Evolutionary conservation across 2,797 vertebrate genomes (phyloP).

Genomic region (Pangasius djambal): DNA sequence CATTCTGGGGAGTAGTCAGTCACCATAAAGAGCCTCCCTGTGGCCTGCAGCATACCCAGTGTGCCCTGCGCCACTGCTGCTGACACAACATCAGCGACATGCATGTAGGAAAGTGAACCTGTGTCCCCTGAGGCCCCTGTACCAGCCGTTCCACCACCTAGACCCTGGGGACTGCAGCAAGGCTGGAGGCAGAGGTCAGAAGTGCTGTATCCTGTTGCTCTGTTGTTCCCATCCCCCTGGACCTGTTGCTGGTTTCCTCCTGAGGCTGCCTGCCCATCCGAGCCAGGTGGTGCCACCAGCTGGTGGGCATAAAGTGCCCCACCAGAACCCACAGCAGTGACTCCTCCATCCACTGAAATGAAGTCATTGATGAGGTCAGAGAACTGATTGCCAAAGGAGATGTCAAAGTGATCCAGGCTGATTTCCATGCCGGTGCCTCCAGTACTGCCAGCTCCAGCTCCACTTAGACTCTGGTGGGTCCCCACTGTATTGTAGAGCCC

Average conservation of each 20-base stretch:
- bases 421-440: constrained; percentile 92
- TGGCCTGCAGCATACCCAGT: constrained; percentile 94
- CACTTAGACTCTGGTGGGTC: constrained; percentile 84
- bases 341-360: constrained; percentile 93
- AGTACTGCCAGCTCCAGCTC: constrained; percentile 69
- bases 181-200: constrained; percentile 93
- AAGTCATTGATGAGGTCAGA: constrained; percentile 99
- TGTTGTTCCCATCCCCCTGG: constrained; percentile 87
- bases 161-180: constrained; percentile 94
- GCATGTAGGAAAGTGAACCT: constrained; percentile 93
- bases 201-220: constrained; percentile 83
- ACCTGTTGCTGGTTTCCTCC: constrained; percentile 82
- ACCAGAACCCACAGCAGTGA: constrained; percentile 79
- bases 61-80: constrained; percentile 90
- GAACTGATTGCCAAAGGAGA: constrained; percentile 99
- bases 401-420: constrained; percentile 98
- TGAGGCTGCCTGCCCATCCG: constrained; percentile 69
- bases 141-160: constrained; percentile 69
- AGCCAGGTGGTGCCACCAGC: constrained; percentile 80
- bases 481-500: constrained; percentile 89
- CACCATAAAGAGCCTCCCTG: constrained; percentile 96
- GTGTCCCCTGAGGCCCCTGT: constrained; percentile 83
- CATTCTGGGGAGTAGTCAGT: constrained; percentile 99
- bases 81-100: constrained; percentile 95
- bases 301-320: constrained; percentile 92